phyloP scores from a whole-genome alignment of 2,797 vertebrate species.

The Helicolenus hilgendorfi region DNA sequence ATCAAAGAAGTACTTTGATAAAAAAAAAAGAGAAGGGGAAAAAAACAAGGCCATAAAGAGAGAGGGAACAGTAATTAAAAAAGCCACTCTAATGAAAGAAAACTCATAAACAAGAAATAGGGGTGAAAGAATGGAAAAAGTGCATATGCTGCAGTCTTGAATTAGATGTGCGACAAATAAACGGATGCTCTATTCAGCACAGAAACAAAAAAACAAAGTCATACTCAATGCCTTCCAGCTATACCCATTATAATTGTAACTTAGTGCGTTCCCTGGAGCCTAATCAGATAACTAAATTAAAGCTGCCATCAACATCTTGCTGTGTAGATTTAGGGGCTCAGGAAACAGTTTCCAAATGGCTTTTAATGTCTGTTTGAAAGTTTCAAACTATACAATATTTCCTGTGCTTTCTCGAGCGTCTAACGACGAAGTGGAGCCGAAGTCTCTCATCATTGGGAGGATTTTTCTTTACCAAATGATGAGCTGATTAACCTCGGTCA shows the following conservation, averaged over 20 bases:
- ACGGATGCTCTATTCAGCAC: slow-evolving; percentile 47
- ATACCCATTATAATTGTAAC: slow-evolving; percentile 62
- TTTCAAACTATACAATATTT: slow-evolving; percentile 12
- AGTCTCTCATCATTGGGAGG: slow-evolving; percentile 12
- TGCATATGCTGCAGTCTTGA: slow-evolving; percentile 75
- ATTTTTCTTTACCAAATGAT: slow-evolving; percentile 45
- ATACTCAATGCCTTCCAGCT: slow-evolving; percentile 51
- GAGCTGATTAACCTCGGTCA: slow-evolving; percentile 73
- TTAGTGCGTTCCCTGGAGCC: slow-evolving; percentile 44
- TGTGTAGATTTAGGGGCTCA: slow-evolving; percentile 28
- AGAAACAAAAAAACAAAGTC: slow-evolving; percentile 56
- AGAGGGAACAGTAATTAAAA: slow-evolving; percentile 85
- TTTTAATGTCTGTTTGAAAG: slow-evolving; percentile 51
- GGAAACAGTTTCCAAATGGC: slow-evolving; percentile 35
- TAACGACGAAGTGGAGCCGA: slow-evolving; percentile 1
- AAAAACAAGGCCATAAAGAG: slow-evolving; percentile 79
- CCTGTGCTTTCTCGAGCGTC: background rate
- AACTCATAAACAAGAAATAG: slow-evolving; percentile 84
- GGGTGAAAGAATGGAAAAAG: slow-evolving; percentile 77
- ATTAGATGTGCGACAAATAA: slow-evolving; percentile 73
- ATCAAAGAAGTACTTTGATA: slow-evolving; percentile 85
- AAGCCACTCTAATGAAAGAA: slow-evolving; percentile 83
- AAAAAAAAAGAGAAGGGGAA: slow-evolving; percentile 34
- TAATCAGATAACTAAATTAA: slow-evolving; percentile 73
- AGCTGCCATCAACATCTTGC: slow-evolving; percentile 63